Base-by-base conservation (phyloP, 2,888 invertebrate genomes). In the Xestia rhomboidea region DNA sequence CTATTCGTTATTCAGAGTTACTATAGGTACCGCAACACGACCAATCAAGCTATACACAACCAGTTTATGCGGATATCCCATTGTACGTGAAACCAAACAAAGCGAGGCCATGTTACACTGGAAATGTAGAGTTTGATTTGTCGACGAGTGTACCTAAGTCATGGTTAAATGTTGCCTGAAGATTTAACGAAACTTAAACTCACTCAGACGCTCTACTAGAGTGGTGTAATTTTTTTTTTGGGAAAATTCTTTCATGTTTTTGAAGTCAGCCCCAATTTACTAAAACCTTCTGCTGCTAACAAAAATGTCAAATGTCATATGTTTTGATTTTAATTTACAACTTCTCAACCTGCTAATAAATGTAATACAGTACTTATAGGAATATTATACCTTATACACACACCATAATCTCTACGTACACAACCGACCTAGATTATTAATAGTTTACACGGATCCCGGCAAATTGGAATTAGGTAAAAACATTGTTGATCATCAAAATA, bases 381-480 rank as follows among this genome's bases (percentile, higher is more conserved):
- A 27, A 66, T 10, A 66, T n/a, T 41, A 69, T 24, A 51, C 62
- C 44, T 38, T n/a, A n/a, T n/a, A 27, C 24, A 46, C 44, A 54
- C 24, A 38, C 71, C 27, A 79, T 69, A 80, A 84, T 79, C 68
- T 70, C 67, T 49, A 72, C 44, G 51, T 67, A 79, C 73, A 79
- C 41, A 79, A 70, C 70, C 66, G 64, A 70, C 77, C 72, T 74
- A 78, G 68, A 77, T 82, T 80, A 83, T 84, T 74, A 81, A 87
- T 77, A 87, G 71, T 82, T 80, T 83, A 72, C 69, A 79, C 74
- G 67, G 62, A 73, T 87, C 38, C 54, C 38, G 76, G 87, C 76
- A 49, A 70, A 77, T 34, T 81, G 79, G 74, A 79, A 83, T 82
- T 70, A 77, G 74, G 72, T 78, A 83, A 85, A 85, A 82, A 82